These are phyloP conservation scores for Philereme vetulata DNA, from an alignment of 2,888 invertebrate species.

Conservation along the genomic window DNA sequence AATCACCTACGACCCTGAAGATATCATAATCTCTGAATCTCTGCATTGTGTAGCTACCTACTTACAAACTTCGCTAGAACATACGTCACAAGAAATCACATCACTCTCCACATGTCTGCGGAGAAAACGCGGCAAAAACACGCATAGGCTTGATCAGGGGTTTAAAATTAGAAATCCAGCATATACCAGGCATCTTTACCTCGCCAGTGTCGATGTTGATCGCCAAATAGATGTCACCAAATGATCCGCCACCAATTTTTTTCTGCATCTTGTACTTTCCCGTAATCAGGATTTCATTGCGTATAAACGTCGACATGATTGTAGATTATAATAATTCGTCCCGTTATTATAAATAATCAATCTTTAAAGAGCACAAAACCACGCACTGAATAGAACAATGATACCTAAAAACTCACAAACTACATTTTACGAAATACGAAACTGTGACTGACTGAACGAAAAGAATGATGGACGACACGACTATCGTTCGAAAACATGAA, in stretches of 20 bases:
- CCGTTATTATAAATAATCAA: slow-evolving; percentile 45
- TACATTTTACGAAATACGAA: slow-evolving; percentile 69
- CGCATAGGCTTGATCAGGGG: slow-evolving; percentile 32
- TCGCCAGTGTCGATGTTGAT: slow-evolving; percentile 96
- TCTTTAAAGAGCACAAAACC: slow-evolving; percentile 58
- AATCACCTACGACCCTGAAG: slow-evolving; percentile 49
- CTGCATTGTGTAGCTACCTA: slow-evolving; percentile 40
- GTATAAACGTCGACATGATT: slow-evolving; percentile 43
- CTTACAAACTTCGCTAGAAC: slow-evolving; percentile 27
- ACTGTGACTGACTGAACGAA: slow-evolving; percentile 48
- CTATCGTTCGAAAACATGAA: slow-evolving; percentile 52
- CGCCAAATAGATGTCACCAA: slow-evolving; percentile 99
- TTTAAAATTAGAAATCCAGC: slow-evolving; percentile 31
- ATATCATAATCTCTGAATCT: slow-evolving; percentile 39
- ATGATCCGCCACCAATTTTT: slow-evolving; percentile 99
- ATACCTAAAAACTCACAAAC: slow-evolving; percentile 59
- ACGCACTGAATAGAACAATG: slow-evolving; percentile 63
- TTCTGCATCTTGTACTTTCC: slow-evolving; percentile 97
- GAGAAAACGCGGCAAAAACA: slow-evolving; percentile 44
- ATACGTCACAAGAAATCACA: slow-evolving; percentile 56
- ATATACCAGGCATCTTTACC: slow-evolving; percentile 74
- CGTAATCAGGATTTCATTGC: slow-evolving; percentile 91
- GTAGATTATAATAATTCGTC: slow-evolving; percentile 49
- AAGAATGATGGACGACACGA: slow-evolving; percentile 43
- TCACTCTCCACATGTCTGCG: slow-evolving; percentile 49